Evolutionary conservation across 2,888 invertebrate species (phyloP).

Genomic region (Cenopis cana): DNA sequence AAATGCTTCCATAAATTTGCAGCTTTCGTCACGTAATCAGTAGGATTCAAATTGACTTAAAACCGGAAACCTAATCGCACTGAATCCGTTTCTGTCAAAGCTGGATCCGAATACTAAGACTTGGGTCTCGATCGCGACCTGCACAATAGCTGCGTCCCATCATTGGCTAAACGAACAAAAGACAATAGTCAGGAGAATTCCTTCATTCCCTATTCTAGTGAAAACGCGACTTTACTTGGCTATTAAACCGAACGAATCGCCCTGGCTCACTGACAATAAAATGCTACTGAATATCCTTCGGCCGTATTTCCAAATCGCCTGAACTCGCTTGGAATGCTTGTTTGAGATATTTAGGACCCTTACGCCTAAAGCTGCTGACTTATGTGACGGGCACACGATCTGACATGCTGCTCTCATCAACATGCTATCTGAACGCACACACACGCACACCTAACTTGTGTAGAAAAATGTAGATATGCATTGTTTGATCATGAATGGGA

Average conservation of each 20-base stretch:
- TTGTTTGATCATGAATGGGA: neutral
- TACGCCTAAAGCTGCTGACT: slow-evolving; percentile 57
- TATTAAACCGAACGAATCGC: slow-evolving; percentile 63
- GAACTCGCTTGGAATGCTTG: slow-evolving; percentile 67
- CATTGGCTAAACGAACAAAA: slow-evolving; percentile 43
- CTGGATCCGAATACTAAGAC: slow-evolving; percentile 24
- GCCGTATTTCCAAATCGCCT: slow-evolving; percentile 66
- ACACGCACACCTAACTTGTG: neutral
- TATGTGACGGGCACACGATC: slow-evolving; percentile 52
- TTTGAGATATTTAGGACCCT: slow-evolving; percentile 67
- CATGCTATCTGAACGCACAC: slow-evolving; percentile 1
- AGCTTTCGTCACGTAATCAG: neutral
- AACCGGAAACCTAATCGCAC: slow-evolving; percentile 31
- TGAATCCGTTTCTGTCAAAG: slow-evolving; percentile 39
- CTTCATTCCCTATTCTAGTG: slow-evolving; percentile 45
- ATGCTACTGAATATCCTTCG: slow-evolving; percentile 62
- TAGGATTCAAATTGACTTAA: slow-evolving; percentile 33
- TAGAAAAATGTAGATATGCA: neutral
- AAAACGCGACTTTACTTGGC: slow-evolving; percentile 66
- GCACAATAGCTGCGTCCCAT: slow-evolving; percentile 37
- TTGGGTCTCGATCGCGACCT: slow-evolving; percentile 49
- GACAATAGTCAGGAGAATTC: slow-evolving; percentile 42
- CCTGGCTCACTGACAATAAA: slow-evolving; percentile 65
- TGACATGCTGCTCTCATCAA: slow-evolving; percentile 47
- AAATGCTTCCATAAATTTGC: slow-evolving; percentile 21